These are phyloP conservation scores for Drosophila incognita DNA, from an alignment of 2,888 invertebrate genomes.

Conservation along the genomic window DNA sequence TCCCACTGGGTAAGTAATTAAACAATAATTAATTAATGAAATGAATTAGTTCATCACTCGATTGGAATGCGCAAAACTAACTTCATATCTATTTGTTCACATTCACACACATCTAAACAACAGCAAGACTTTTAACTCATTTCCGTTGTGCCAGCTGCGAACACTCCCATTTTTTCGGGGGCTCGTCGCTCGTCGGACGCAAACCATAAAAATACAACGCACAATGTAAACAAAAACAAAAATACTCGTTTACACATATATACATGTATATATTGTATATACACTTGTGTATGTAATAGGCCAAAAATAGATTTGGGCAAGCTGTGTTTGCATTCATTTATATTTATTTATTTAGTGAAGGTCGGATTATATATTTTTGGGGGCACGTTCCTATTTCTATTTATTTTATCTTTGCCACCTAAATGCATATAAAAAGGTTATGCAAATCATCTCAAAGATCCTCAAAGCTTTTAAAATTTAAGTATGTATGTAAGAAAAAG, in stretches of 20 bases:
- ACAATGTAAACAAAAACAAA: constrained; percentile 28
- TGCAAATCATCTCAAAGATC: not conserved
- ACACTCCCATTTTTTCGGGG: constrained; percentile 51
- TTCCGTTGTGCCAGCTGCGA: constrained; percentile 28
- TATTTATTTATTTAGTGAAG: constrained; percentile 34
- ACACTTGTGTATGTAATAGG: constrained; percentile 4
- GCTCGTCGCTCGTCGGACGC: constrained; percentile 42
- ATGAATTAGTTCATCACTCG: not conserved
- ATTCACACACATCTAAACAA: constrained; percentile 3
- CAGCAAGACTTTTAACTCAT: not conserved
- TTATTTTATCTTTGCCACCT: not conserved
- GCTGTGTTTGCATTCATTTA: not conserved
- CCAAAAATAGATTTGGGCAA: constrained; percentile 40
- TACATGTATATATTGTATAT: not conserved
- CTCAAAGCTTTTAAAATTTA: not conserved
- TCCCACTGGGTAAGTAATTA: constrained; percentile 94
- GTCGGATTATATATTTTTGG: constrained; percentile 39
- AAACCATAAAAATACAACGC: constrained; percentile 23
- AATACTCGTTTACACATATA: not conserved
- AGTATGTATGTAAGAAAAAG: not conserved
- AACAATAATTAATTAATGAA: not conserved
- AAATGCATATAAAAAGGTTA: not conserved
- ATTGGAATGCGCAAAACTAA: not conserved
- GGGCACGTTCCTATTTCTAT: constrained; percentile 31
- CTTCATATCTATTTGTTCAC: not conserved